Base-by-base conservation (phyloP, 2,888 invertebrate species). In the Cheilosia vulpina region DNA sequence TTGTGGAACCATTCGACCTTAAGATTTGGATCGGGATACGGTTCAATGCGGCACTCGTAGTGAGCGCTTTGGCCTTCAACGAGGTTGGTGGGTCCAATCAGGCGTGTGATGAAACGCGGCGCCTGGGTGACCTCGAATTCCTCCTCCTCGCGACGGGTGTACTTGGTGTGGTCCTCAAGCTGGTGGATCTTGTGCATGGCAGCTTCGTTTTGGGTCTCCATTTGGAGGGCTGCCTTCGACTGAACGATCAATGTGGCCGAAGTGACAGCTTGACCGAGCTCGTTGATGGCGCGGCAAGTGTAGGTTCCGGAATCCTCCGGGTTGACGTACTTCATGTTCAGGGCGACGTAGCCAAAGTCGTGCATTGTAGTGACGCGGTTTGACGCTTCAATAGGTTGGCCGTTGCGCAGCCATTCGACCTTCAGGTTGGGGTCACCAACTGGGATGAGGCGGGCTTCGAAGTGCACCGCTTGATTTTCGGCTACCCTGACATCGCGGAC, bases 221-320 rank as follows among this genome's bases (percentile, higher is more conserved):
- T 92, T 93, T 97, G 96, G 80, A 98, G 94, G 11, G 97, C 96
- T 77, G 96, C 96, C 93, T 97, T 97, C 47, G 97, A 97, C 93
- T 97, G 96, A 2, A 97, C 97, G 89, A 96, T 95, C 15, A 99
- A 93, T 2, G 98, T 97, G 9, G 98, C 97, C 7, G 98, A 97
- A 50, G 98, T 98, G 1, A 98, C 97, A 19, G 99, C 98, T 93
- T 98, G 97, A 75, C 99, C 99, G 73, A 98, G 93, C 88, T 98
- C 97, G 89, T 98, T 98, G 11, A 95, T 94, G 47, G 98, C 98
- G 77, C 98, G 95, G 91, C 98, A 98, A 2, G 98, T 98, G 92
- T 99, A 99, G 47, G 98, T 97, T 57, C 99, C 99, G 2, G 98
- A 97, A 93, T 99, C 99, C 92, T 98, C 98, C 24, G 98, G 98